Conservation (phyloP, 2,797 vertebrate genomes). For the Vireo griseus region DNA sequence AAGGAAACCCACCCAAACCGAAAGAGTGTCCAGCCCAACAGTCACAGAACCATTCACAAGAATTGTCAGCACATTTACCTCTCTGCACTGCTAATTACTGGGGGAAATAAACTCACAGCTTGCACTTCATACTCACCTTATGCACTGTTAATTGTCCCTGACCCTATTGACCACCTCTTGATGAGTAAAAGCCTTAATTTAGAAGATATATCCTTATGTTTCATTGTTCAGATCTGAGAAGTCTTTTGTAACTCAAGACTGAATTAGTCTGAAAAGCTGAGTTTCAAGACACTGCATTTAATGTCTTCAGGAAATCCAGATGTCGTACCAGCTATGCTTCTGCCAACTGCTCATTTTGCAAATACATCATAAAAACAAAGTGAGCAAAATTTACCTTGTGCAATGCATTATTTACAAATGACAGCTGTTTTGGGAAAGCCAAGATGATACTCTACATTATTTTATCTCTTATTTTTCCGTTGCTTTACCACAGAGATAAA, state of each 20-base stretch:
- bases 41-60: not conserved
- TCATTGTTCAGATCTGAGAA: not conserved
- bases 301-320: not conserved
- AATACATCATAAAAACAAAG: not conserved
- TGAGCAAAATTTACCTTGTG: not conserved
- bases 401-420: conserved; percentile 3
- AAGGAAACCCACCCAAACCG: not conserved
- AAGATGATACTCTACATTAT: not conserved
- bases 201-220: not conserved
- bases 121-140: not conserved
- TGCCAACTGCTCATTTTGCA: conserved; percentile 2
- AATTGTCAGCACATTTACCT: not conserved
- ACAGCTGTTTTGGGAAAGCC: not conserved
- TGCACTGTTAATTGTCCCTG: not conserved
- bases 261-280: not conserved
- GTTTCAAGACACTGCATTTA: not conserved
- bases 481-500: not conserved
- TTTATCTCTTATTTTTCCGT: not conserved
- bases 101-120: not conserved
- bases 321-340: not conserved
- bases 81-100: not conserved
- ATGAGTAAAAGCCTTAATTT: not conserved
- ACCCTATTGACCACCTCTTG: not conserved
- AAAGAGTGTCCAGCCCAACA: not conserved
- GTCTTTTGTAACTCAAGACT: not conserved